phyloP scores from a whole-genome alignment of 2,113 vertebrate species.

The Gymnorhina tibicen region DNA sequence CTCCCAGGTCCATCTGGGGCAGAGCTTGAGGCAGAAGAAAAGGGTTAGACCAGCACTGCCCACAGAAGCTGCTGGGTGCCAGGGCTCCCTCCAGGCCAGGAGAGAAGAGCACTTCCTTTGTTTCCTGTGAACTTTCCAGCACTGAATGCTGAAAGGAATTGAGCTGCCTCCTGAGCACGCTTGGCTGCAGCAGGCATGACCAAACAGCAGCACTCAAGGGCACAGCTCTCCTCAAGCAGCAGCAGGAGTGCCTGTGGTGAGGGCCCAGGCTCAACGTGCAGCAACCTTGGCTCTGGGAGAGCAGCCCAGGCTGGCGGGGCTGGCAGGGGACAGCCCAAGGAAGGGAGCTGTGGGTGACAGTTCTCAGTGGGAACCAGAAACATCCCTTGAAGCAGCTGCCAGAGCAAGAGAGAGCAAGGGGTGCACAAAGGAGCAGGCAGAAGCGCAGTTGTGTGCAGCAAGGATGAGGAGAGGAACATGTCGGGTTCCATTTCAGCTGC shows the following conservation, averaged over 20 bases:
- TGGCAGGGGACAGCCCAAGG: neutral
- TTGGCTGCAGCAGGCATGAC: rapidly evolving
- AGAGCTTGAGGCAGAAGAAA: neutral
- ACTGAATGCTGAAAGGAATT: neutral
- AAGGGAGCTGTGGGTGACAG: neutral
- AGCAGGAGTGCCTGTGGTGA: neutral
- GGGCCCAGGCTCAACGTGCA: neutral
- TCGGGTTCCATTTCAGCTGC: neutral
- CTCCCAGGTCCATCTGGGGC: neutral
- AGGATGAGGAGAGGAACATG: neutral
- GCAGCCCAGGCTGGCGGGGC: rapidly evolving
- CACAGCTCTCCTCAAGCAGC: neutral
- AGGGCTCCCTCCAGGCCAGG: neutral
- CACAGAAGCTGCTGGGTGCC: rapidly evolving
- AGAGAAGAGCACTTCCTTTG: neutral
- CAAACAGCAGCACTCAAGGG: neutral
- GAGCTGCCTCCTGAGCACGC: rapidly evolving
- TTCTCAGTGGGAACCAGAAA: neutral
- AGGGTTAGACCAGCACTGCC: neutral
- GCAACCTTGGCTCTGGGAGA: rapidly evolving
- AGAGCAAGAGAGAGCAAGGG: neutral
- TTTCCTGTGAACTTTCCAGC: neutral
- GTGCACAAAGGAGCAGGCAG: neutral
- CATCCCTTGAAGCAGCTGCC: neutral
- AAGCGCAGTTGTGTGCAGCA: rapidly evolving